These are phyloP conservation scores for Micronycteris hirsuta DNA, from an alignment of 2,113 vertebrate genomes.

Conservation along the genomic window DNA sequence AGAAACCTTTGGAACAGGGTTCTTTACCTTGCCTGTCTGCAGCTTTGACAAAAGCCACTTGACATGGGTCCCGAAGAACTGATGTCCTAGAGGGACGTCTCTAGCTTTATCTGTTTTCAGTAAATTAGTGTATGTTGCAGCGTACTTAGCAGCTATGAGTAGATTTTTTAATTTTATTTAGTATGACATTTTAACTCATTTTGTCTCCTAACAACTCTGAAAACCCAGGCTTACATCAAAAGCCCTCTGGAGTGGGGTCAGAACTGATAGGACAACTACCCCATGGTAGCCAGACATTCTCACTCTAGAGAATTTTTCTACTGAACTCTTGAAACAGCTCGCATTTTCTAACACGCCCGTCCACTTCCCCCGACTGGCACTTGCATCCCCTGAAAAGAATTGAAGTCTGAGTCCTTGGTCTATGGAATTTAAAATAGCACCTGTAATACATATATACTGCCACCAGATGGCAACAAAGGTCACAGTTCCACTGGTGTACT, in stretches of 20 bases:
- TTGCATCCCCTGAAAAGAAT: not conserved
- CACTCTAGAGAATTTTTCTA: not conserved
- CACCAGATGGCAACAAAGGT: constrained; percentile 56
- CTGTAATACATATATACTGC: not conserved
- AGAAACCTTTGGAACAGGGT: not conserved
- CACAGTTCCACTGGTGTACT: not conserved
- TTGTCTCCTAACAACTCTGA: not conserved
- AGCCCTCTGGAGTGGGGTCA: not conserved
- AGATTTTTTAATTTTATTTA: not conserved
- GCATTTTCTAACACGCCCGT: no score
- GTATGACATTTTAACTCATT: not conserved
- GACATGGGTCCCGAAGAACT: not conserved
- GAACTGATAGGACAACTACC: not conserved
- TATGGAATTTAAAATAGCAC: not conserved
- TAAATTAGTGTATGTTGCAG: not conserved
- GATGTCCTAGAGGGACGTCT: not conserved
- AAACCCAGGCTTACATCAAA: not conserved
- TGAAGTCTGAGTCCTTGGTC: not conserved
- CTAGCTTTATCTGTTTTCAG: not conserved
- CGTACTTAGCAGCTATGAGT: not conserved
- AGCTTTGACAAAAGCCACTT: not conserved
- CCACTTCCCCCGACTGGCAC: not conserved
- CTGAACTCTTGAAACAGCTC: not conserved
- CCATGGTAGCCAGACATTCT: not conserved
- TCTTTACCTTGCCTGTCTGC: not conserved